These are phyloP conservation scores for Tenebrosternarchus preto DNA, from an alignment of 2,113 vertebrate species.

Conservation along the genomic window DNA sequence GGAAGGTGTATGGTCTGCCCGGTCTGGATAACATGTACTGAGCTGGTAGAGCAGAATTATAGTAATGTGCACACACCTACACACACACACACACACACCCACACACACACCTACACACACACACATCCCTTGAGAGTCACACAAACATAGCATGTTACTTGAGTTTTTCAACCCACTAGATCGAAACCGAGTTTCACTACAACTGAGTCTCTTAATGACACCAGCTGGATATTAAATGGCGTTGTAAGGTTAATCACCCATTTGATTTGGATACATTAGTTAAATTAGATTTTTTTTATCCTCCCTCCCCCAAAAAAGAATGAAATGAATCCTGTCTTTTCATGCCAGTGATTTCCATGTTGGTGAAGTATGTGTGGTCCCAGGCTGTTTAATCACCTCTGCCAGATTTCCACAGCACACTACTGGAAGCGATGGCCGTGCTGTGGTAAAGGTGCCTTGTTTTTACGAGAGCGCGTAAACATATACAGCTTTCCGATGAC, in stretches of 20 bases:
- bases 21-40: not conserved
- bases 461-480: conserved; percentile 49
- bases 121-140: not conserved
- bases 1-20: not conserved
- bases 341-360: conserved; percentile 31
- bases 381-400: not conserved
- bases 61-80: not conserved
- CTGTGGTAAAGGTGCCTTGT: not conserved
- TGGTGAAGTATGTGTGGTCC: not conserved
- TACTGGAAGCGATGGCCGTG: not conserved
- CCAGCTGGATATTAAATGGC: conserved; percentile 39
- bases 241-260: conserved; percentile 32
- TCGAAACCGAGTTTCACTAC: not conserved
- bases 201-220: conserved; percentile 22
- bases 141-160: not conserved
- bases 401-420: not conserved
- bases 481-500: conserved; percentile 60
- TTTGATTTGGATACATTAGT: conserved; percentile 37
- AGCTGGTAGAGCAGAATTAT: not conserved
- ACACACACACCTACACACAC: conserved; percentile 19
- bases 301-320: conserved; percentile 12
- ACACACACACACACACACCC: conserved; percentile 11
- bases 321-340: conserved; percentile 52
- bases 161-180: conserved; percentile 8
- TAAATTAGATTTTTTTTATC: conserved; percentile 42